Evolutionary conservation across 1,140 invertebrate genomes (phyloP).

Genomic region (Luehdorfia chinensis): DNA sequence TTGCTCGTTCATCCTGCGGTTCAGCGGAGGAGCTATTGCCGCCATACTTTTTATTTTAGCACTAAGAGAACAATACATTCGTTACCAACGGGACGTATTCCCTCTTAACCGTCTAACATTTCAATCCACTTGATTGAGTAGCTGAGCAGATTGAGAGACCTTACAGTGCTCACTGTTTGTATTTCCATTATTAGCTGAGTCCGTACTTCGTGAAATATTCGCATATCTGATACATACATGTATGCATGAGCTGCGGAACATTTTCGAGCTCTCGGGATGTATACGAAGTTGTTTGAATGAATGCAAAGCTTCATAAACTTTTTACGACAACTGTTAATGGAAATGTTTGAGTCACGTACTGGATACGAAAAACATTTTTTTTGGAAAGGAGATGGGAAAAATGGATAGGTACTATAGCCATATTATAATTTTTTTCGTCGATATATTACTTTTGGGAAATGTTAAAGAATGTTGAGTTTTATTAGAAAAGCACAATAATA

Average conservation of each 20-base stretch:
- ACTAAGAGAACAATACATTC: slow-evolving; percentile 64
- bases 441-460: no score
- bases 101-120: slow-evolving; percentile 40
- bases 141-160: slow-evolving; percentile 42
- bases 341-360: slow-evolving; percentile 28
- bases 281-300: slow-evolving; percentile 30
- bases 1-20: slow-evolving; percentile 60
- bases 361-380: no score
- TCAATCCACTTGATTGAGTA: slow-evolving; percentile 55
- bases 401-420: no score
- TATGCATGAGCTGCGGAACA: slow-evolving; percentile 1
- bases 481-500: no score
- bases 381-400: no score
- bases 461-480: no score
- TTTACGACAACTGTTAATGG: slow-evolving; percentile 36
- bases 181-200: slow-evolving; percentile 20
- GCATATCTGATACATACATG: slow-evolving; percentile 9
- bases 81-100: slow-evolving; percentile 45
- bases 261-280: slow-evolving; percentile 25
- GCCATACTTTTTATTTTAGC: slow-evolving; percentile 57
- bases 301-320: slow-evolving; percentile 34
- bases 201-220: slow-evolving; percentile 17
- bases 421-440: no score
- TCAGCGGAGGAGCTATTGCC: slow-evolving; percentile 43
- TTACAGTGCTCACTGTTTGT: slow-evolving; percentile 18